Evolutionary conservation across 1,140 invertebrate species (phyloP).

Genomic region (Tyrophagus putrescentiae): DNA sequence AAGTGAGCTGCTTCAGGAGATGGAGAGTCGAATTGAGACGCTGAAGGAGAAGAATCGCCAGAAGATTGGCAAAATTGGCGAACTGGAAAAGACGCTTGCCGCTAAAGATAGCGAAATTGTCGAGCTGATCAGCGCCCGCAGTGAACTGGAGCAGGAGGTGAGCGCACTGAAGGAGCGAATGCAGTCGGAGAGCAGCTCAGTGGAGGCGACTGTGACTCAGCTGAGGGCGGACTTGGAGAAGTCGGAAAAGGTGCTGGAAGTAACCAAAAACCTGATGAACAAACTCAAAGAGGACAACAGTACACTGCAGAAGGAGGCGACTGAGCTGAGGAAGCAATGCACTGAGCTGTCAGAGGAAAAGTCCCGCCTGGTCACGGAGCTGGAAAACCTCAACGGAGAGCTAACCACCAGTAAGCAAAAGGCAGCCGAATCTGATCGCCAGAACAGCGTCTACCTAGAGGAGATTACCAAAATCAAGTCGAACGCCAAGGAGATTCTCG

Average conservation of each 20-base stretch:
- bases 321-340: not conserved
- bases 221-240: not conserved
- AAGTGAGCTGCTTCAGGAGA: not conserved
- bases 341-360: not conserved
- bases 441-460: not conserved
- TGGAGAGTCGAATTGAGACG: not conserved
- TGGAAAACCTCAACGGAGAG: conserved; percentile 14
- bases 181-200: not conserved
- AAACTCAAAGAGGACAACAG: not conserved
- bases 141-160: conserved; percentile 1
- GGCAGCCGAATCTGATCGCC: not conserved
- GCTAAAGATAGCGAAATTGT: not conserved
- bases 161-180: not conserved
- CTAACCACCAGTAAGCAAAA: conserved; percentile 10
- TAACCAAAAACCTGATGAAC: not conserved
- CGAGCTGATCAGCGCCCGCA: not conserved
- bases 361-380: not conserved
- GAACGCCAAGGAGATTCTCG: conserved; percentile 16
- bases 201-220: not conserved
- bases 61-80: not conserved
- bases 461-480: conserved; percentile 10
- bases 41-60: not conserved
- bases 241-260: not conserved
- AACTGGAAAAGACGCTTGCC: not conserved
- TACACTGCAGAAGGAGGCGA: not conserved